These are phyloP conservation scores for Invenusta paracnida DNA, from an alignment of 2,888 invertebrate species.

Conservation along the genomic window DNA sequence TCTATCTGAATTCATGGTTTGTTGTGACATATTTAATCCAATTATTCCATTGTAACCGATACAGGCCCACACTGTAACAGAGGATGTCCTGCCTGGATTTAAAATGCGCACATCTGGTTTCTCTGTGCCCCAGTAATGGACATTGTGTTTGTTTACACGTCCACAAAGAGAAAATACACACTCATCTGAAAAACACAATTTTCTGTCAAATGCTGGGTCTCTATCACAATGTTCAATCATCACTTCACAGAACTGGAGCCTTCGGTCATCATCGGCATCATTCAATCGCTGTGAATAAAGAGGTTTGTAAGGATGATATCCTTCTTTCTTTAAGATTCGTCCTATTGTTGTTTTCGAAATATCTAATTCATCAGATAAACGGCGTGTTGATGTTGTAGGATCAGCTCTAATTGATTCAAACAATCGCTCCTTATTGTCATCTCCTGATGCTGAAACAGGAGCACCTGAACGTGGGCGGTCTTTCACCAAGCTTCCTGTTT, in stretches of 20 bases:
- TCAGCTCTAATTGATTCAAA: neutral
- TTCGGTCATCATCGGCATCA: neutral
- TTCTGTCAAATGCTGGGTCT: neutral
- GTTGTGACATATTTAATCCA: neutral
- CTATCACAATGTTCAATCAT: neutral
- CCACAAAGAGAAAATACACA: slow-evolving; percentile 1
- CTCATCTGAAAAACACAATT: slow-evolving; percentile 19
- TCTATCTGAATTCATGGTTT: slow-evolving; percentile 20
- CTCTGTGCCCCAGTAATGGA: slow-evolving; percentile 30
- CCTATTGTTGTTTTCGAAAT: neutral
- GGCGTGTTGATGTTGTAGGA: slow-evolving; percentile 5
- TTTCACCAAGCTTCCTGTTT: neutral
- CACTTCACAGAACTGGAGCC: slow-evolving; percentile 19
- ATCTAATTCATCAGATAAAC: slow-evolving; percentile 15
- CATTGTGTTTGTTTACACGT: slow-evolving; percentile 2
- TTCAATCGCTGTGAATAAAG: neutral
- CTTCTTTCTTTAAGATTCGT: slow-evolving; percentile 9
- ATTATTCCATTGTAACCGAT: neutral
- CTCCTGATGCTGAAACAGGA: neutral
- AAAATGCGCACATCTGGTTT: neutral
- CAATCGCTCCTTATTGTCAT: neutral
- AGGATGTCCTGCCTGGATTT: slow-evolving; percentile 1
- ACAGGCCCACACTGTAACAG: slow-evolving; percentile 11
- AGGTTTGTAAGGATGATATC: slow-evolving; percentile 26
- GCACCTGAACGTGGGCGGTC: neutral